Conservation (phyloP, 1,140 invertebrate species). For the Drosophila pandora region DNA sequence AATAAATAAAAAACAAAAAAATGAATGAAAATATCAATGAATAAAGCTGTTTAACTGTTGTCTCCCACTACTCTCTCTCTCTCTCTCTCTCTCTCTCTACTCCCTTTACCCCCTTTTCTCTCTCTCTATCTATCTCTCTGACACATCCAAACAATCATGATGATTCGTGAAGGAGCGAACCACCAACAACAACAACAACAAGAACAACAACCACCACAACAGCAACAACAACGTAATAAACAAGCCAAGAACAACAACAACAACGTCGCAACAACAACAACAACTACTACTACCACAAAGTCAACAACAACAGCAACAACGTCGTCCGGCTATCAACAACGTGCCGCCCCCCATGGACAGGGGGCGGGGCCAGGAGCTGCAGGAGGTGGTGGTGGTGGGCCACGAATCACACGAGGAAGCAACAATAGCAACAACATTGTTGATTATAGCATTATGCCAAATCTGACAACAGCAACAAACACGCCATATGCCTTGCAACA, state of each 20-base stretch:
- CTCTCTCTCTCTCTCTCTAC: conserved; percentile 67
- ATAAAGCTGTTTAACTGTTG: conserved; percentile 78
- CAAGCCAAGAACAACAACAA: conserved; percentile 46
- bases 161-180: conserved; percentile 32
- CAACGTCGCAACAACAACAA: conserved; percentile 25
- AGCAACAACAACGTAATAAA: background rate
- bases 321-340: conserved; percentile 66
- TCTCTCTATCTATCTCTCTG: conserved; percentile 56
- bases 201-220: conserved; percentile 39
- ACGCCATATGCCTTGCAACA: conserved; percentile 58
- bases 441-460: conserved; percentile 58
- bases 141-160: conserved; percentile 20
- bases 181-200: conserved; percentile 36
- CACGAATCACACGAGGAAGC: conserved; percentile 72
- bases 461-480: conserved; percentile 33
- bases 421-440: conserved; percentile 48
- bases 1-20: conserved; percentile 36
- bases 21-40: conserved; percentile 37
- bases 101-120: conserved; percentile 38
- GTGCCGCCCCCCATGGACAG: conserved; percentile 69
- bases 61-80: conserved; percentile 76
- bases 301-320: conserved; percentile 64
- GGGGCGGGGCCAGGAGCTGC: conserved; percentile 56
- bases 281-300: conserved; percentile 37
- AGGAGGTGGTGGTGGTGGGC: conserved; percentile 33